These are phyloP conservation scores for Labeo calbasu DNA, from an alignment of 2,797 vertebrate species.

Conservation along the genomic window DNA sequence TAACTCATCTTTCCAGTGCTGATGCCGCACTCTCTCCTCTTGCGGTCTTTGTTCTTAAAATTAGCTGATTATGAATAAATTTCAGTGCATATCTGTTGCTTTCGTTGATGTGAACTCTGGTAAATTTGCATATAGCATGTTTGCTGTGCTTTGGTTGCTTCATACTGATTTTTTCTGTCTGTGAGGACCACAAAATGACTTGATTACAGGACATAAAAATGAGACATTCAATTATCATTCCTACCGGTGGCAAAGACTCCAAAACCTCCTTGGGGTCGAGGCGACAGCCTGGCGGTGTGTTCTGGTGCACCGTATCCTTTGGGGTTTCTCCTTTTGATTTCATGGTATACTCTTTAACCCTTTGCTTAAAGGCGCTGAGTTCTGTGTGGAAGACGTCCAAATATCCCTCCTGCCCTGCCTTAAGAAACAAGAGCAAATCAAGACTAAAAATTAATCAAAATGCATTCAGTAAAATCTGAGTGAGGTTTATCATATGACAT, in stretches of 20 bases:
- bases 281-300: conserved; percentile 56
- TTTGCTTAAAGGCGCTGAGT: conserved; percentile 90
- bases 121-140: too few relatives aligned
- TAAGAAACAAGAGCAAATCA: conserved; percentile 26
- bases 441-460: neutral
- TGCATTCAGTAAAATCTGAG: neutral
- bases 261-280: conserved; percentile 80
- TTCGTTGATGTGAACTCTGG: too few relatives aligned
- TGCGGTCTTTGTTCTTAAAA: too few relatives aligned
- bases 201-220: neutral
- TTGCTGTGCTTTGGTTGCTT: neutral
- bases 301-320: conserved; percentile 67
- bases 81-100: too few relatives aligned
- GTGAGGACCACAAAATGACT: neutral
- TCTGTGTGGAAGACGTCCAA: conserved; percentile 94
- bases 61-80: too few relatives aligned
- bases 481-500: neutral
- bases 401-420: conserved; percentile 92
- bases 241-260: conserved; percentile 83
- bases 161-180: neutral
- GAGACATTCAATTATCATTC: conserved; percentile 42
- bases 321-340: conserved; percentile 67
- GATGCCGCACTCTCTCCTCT: too few relatives aligned
- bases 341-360: conserved; percentile 80
- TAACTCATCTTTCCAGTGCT: too few relatives aligned